A percentile compares a stretch with the other conserved stretches of the same genome.
These are phyloP conservation scores for Eupeodes latifasciatus DNA, from an alignment of 2,888 invertebrate species.

Conservation along the genomic window DNA sequence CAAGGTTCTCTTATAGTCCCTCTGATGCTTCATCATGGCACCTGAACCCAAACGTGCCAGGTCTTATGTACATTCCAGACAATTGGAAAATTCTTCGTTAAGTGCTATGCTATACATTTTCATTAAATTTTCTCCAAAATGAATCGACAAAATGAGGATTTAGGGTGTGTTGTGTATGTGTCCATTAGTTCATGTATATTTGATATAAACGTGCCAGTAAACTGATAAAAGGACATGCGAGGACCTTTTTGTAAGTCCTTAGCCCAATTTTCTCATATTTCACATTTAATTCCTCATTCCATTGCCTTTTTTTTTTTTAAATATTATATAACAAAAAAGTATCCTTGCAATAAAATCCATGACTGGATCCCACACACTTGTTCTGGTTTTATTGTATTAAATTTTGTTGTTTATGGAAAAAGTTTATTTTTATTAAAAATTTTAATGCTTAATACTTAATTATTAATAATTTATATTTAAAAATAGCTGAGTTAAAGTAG, in stretches of 20 bases:
- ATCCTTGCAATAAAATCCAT: no score
- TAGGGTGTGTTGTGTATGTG: no score
- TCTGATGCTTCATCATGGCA: background rate
- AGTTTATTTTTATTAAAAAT: no score
- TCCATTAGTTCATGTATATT: background rate
- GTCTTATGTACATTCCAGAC: conserved; percentile 33
- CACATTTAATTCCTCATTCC: conserved; percentile 42
- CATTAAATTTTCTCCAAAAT: conserved; percentile 14
- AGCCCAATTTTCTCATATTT: conserved; percentile 64
- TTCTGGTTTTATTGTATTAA: no score
- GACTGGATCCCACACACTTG: no score
- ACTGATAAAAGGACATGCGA: conserved; percentile 36
- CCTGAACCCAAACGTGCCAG: conserved; percentile 19
- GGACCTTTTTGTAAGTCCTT: conserved; percentile 34
- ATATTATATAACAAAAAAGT: no score
- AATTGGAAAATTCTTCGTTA: conserved; percentile 42
- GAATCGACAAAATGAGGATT: background rate
- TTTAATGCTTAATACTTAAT: no score
- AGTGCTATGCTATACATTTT: conserved; percentile 5
- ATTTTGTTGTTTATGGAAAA: no score
- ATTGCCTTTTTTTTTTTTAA: conserved; percentile 13
- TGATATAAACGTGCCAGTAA: conserved; percentile 34
- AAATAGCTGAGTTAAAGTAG: no score
- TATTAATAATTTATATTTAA: no score
- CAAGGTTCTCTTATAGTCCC: background rate